Percentiles rank a stretch among this genome's conserved stretches.
These are phyloP conservation scores for Drosophila phalerata DNA, from an alignment of 2,888 invertebrate genomes.

Conservation along the genomic window DNA sequence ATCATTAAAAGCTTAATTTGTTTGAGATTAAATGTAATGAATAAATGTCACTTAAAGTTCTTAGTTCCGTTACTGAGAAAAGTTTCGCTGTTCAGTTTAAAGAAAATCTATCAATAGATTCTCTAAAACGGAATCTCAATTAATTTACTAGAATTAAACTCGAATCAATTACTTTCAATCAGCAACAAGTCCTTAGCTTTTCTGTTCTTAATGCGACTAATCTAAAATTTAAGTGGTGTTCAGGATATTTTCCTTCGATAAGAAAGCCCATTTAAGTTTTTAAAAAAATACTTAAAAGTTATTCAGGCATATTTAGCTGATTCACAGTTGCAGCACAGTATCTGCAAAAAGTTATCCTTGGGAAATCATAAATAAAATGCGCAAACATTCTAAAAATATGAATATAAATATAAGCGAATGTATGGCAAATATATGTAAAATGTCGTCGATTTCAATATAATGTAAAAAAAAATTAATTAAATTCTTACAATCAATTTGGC, in stretches of 20 bases:
- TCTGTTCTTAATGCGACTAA: not conserved
- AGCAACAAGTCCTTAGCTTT: not conserved
- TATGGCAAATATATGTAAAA: slow-evolving; percentile 32
- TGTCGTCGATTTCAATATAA: slow-evolving; percentile 58
- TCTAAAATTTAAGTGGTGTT: not conserved
- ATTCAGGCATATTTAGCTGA: not conserved
- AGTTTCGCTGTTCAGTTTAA: too few species aligned
- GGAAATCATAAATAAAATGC: slow-evolving; percentile 63
- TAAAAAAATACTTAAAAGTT: not conserved
- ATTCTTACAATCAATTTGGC: slow-evolving; percentile 78
- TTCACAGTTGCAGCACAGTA: slow-evolving; percentile 4
- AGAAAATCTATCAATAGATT: too few species aligned
- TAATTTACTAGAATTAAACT: not conserved
- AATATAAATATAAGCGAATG: slow-evolving; percentile 24
- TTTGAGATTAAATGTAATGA: too few species aligned
- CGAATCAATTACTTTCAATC: not conserved
- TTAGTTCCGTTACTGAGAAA: too few species aligned
- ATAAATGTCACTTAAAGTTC: too few species aligned
- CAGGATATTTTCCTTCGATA: not conserved
- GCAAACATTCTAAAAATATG: slow-evolving; percentile 38
- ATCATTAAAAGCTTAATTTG: too few species aligned
- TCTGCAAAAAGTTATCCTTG: slow-evolving; percentile 15
- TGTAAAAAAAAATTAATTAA: slow-evolving; percentile 66
- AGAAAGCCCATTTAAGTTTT: not conserved
- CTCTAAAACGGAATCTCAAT: not conserved